A percentile compares a stretch with the other conserved stretches of the same genome.
Conservation (phyloP, 2,797 vertebrate species). For the Balearica regulorum region DNA sequence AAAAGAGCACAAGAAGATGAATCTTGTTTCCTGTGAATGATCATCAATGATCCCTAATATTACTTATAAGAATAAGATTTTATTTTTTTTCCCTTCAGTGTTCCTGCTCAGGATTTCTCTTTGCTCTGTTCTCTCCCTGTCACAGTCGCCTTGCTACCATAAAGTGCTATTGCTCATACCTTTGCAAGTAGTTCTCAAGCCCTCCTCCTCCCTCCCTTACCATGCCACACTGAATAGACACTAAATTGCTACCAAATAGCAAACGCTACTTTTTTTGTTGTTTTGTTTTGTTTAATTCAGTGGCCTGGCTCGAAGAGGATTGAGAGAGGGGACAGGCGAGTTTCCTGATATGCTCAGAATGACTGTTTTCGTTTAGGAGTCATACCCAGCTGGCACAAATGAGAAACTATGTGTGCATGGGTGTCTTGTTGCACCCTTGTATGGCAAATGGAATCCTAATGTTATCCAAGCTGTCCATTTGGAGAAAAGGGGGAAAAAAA, state of each 20-base stretch:
- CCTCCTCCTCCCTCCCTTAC: not conserved
- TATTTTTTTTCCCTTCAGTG: not conserved
- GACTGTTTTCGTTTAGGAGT: not conserved
- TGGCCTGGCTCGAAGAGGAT: not conserved
- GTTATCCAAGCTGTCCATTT: not conserved
- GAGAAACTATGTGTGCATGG: not conserved
- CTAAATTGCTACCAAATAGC: not conserved
- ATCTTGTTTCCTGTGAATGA: not conserved
- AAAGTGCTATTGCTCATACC: not conserved
- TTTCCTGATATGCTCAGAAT: not conserved
- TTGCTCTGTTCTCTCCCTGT: not conserved
- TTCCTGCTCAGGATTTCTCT: not conserved
- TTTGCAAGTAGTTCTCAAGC: not conserved
- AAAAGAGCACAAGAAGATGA: not conserved
- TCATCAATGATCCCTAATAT: not conserved
- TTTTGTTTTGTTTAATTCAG: not conserved
- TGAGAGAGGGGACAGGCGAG: not conserved
- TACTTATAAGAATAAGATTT: not conserved
- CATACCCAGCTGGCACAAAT: not conserved
- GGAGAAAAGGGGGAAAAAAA: not conserved
- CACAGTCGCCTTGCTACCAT: not conserved
- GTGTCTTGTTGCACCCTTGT: conserved; percentile 14
- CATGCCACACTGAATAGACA: not conserved
- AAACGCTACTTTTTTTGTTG: not conserved
- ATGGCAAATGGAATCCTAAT: not conserved